Evolutionary conservation across 2,888 invertebrate species (phyloP), one percentile per base, ranked within the genome.

Genomic region (Ormyrus rosae): DNA sequence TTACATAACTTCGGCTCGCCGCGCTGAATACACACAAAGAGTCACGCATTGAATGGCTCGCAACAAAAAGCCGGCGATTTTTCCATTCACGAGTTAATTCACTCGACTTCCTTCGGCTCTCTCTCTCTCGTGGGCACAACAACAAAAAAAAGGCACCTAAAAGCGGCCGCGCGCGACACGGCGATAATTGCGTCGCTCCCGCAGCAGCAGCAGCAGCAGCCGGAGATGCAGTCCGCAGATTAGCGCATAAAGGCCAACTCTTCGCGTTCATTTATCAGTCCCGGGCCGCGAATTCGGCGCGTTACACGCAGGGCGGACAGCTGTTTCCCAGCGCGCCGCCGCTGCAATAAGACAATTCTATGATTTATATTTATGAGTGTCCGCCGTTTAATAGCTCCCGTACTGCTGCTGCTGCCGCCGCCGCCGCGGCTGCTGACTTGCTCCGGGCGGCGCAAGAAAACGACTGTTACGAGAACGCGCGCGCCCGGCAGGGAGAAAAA

Each of bases 331-430:
- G 85, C 63, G 50, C 50, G 34, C 74, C 10, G 13, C 56, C 6
- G 78, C 82, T 85, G 83, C 88, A 87, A 87, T 86, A 85, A 88
- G 86, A 86, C 87, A 87, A 88, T 88, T 85, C 86, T 87, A 88
- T 87, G 88, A 89, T 89, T 89, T 88, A 89, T 89, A 88, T 88
- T 89, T 89, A 89, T 86, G 89, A 87, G 88, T 85, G 83, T 83
- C 84, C 85, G 86, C 86, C 84, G 84, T 88, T 89, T 89, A 89
- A 89, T 89, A 86, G 89, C 88, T 87, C 83, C 86, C 83, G 88
- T 87, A 68, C 56, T 60, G 74, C 69, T 19, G 19, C 19, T 19
- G 19, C 19, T 34, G 48, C 50, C 2, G 34, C 34, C 34, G 34
- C 34, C 34, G 34, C 34, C 34, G 34, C 34, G 34, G 34, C 34